Base-by-base conservation (phyloP, 2,888 invertebrate species). In the Therioaphis trifolii region DNA sequence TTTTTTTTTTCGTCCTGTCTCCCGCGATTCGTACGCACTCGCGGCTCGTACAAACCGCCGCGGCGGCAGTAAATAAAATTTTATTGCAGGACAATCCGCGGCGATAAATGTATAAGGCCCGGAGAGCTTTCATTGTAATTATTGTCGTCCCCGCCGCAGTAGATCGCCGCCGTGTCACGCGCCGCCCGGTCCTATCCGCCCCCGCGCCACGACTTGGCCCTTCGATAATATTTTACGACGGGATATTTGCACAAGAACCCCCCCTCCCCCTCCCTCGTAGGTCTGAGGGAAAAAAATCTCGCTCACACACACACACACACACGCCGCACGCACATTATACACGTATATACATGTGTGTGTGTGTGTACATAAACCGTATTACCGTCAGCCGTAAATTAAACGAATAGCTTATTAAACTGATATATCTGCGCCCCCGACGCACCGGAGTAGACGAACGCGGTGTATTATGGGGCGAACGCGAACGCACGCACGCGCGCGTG, bases 331-430 rank as follows among this genome's bases (percentile, higher is more conserved):
- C n/a, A n/a, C n/a, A n/a, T n/a, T n/a, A n/a, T n/a, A 40, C 24
- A 71, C 18, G 24, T 74, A 74, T 55, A 40, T 61, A 24, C 12
- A 18, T 35, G 35, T n/a, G n/a, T n/a, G n/a, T n/a, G n/a, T n/a
- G 35, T 35, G 7, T 7, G 35, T 35, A 27, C 24, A 24, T n/a
- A 35, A 21, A 78, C 24, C 79, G 80, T 63, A 78, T 78, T 78
- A 78, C 78, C 72, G 82, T 72, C 82, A 29, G 74, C 52, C 82
- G 82, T 82, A 82, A 82, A 82, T 82, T 82, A 82, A 82, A 82
- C 72, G 82, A 82, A 82, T 74, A 63, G 82, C 82, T 82, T 74
- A 74, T 82, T 82, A 82, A 82, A 82, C 82, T 58, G 82, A 82
- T 40, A 52, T 40, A 49, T 29, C 27, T 24, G 35, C n/a, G n/a